Evolutionary conservation across 1,140 invertebrate genomes (phyloP), one percentile per base, ranked within the genome.

Genomic region (Pachypeltis micranthus): DNA sequence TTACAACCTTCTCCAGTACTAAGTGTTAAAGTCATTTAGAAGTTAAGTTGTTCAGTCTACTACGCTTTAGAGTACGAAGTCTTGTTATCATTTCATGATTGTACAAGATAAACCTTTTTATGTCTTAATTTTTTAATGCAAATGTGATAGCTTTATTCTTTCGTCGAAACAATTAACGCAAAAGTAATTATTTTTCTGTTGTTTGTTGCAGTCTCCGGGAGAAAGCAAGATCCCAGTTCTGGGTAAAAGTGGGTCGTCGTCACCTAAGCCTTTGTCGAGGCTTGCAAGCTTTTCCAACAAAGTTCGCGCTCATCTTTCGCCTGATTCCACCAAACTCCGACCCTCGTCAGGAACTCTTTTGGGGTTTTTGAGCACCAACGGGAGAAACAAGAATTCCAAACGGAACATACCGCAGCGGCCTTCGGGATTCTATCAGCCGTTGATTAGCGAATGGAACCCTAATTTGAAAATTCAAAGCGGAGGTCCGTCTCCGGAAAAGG

Each of bases 171-270:
- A 19, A 54, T 54, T 54, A 19, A 54, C 23, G 21, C 4, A 10
- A 19, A 10, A 54, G 21, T 24, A 14, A 10, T 44, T 4, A 59
- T 3, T 62, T 47, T 31, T 2, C 47, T 54, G 24, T 63, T 64
- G 62, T 62, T 65, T 68, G 62, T 71, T 72, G 2, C 70, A 74
- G 73, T 67, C 66, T 54, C 69, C 72, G 12, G 70, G 68, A 47
- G 73, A 73, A 39, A 74, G 72, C 64, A 71, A 70, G 47, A 74
- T 75, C 56, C 74, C 73, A 7, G 69, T 72, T 19, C 61, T 71
- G 44, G 63, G 67, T 58, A 56, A 66, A 58, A 28, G 63, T 39
- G 64, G 51, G 44, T 47, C 56, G 57, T 21, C 59, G 60, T 61
- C 54, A 59, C 25, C 63, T 51, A 69, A 62, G 62, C 67, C 63